Evolutionary conservation across 2,113 vertebrate species (phyloP).

Genomic region (Perccottus glenii): DNA sequence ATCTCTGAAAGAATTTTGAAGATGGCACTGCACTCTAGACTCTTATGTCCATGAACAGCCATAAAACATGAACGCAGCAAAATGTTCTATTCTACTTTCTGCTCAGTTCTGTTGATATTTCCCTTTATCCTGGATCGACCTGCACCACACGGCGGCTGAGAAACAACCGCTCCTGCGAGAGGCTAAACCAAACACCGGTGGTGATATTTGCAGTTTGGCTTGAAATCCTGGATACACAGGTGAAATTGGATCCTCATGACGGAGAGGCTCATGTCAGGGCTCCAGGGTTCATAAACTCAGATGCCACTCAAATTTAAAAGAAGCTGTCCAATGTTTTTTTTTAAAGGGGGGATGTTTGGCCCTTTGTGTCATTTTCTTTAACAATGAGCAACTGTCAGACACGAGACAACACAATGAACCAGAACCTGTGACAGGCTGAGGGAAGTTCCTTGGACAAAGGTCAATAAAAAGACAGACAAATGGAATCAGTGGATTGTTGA

Average conservation of each 20-base stretch:
- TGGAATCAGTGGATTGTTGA: too few relatives aligned
- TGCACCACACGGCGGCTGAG: background rate
- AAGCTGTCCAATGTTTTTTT: constrained; percentile 1
- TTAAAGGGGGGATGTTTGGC: too few relatives aligned
- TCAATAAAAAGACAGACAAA: too few relatives aligned
- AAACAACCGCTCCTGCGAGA: background rate
- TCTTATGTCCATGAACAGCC: too few relatives aligned
- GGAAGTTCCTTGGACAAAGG: background rate
- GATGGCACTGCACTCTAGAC: too few relatives aligned
- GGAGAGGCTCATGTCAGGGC: constrained; percentile 37
- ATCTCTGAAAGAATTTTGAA: too few relatives aligned
- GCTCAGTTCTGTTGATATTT: too few relatives aligned
- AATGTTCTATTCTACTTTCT: too few relatives aligned
- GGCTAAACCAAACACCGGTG: constrained; percentile 17
- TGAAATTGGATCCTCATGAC: constrained; percentile 33
- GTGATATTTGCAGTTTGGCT: constrained; percentile 22
- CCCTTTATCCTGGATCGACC: too few relatives aligned
- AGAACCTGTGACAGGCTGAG: background rate
- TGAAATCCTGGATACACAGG: constrained; percentile 21
- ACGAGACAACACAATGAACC: constrained; percentile 1
- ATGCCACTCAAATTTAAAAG: constrained; percentile 33
- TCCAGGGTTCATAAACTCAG: constrained; percentile 35
- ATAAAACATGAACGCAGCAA: too few relatives aligned
- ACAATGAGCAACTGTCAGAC: constrained; percentile 29
- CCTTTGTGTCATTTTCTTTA: background rate